Evolutionary conservation across 2,797 vertebrate genomes (phyloP), one percentile per base, ranked within the genome.

Genomic region (Poecile montanus): DNA sequence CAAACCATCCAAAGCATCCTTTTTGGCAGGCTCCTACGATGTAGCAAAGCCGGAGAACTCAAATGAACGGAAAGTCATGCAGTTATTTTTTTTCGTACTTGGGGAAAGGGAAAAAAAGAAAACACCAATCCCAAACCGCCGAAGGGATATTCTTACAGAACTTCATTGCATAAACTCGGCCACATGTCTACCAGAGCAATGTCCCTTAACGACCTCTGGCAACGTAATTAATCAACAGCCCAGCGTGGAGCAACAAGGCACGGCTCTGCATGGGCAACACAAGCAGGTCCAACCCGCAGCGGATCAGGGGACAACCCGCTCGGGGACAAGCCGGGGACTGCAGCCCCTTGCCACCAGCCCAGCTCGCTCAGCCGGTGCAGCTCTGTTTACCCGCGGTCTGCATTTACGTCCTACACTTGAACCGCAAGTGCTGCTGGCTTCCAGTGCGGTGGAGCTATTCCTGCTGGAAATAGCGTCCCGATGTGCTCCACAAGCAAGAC

Each of bases 1-100:
- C 94, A 97, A 98, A 97, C 92, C 92, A 97, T 97, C 91, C 94
- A 96, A 97, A 97, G 96, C 93, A 95, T 97, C 91, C 86, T 96
- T 97, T 96, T 97, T 98, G 98, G 96, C 97, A 97, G 89, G 51
- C 88, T 96, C 57, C 70, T 80, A 50, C 45, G 62, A 97, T 95
- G 96, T 65, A 97, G 97, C 93, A 97, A 97, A 96, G 96, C 97
- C 96, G 96, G 93, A 94, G 96, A 97, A 96, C 95, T 97, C 94
- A 95, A 96, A 91, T 12, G 58, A 94, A 96, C 47, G 95, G 96
- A 95, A 96, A 98, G 97, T 97, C 95, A 93, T 92, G 94, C 95
- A 97, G 96, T 96, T 95, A 89, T 97, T 95, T 96, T 95, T 97
- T 97, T 94, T 95, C 91, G 6, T 94, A 95, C 95, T 96, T 90